Conservation (phyloP, 2,888 invertebrate species). For the Mylabris sibirica region DNA sequence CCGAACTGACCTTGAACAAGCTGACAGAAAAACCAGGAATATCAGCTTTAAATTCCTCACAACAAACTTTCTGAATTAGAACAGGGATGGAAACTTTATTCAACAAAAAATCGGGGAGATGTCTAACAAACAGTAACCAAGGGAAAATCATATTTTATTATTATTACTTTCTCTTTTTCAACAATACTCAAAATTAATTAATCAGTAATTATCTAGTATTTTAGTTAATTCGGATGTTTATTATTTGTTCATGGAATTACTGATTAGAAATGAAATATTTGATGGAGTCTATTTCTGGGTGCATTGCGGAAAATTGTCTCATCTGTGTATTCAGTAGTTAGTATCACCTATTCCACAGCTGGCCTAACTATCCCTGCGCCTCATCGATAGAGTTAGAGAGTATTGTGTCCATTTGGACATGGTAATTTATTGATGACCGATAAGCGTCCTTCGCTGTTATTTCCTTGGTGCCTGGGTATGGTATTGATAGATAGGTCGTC, state of each 20-base stretch:
- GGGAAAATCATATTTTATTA: too few relatives aligned
- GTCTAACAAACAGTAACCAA: too few relatives aligned
- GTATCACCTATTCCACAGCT: background rate
- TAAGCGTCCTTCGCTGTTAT: constrained; percentile 23
- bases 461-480: constrained; percentile 23
- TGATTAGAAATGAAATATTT: background rate
- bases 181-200: too few relatives aligned
- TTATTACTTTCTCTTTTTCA: too few relatives aligned
- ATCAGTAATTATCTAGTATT: too few relatives aligned
- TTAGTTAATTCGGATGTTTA: too few relatives aligned
- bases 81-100: constrained; percentile 18
- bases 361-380: background rate
- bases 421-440: constrained; percentile 30
- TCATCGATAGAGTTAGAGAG: background rate
- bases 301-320: background rate
- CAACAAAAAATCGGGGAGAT: background rate
- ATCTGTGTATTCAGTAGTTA: too few relatives aligned
- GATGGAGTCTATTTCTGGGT: background rate
- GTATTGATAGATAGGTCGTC: constrained; percentile 30
- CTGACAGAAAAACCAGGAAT: constrained; percentile 24
- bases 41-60: constrained; percentile 33
- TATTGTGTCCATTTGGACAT: constrained; percentile 14
- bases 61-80: constrained; percentile 26
- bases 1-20: constrained; percentile 28
- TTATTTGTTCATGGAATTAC: too few relatives aligned